A percentile compares a stretch with the other conserved stretches of the same genome.
Evolutionary conservation across 1,140 invertebrate genomes (phyloP).

Genomic region (Lucilia cuprina): DNA sequence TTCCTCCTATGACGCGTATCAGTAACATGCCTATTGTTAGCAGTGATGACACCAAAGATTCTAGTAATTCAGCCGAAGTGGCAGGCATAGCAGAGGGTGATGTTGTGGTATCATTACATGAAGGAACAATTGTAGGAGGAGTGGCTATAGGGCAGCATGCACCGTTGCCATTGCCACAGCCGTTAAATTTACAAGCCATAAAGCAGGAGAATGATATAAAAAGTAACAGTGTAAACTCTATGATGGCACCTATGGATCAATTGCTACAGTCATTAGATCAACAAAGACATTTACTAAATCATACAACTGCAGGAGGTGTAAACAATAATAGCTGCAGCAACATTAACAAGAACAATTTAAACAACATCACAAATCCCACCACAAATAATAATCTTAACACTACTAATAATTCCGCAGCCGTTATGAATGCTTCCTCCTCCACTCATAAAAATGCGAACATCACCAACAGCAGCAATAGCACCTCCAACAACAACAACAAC

Average conservation of each 20-base stretch:
- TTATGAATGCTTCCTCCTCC: not conserved
- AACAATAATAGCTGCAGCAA: not conserved
- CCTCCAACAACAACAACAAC: conserved; percentile 18
- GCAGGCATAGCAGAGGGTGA: conserved; percentile 37
- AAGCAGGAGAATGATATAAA: conserved; percentile 45
- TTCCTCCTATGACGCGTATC: conserved; percentile 43
- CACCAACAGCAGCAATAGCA: not conserved
- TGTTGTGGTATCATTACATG: conserved; percentile 36
- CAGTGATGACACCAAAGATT: conserved; percentile 43
- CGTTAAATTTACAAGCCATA: conserved; percentile 48
- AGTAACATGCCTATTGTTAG: conserved; percentile 42
- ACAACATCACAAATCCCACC: not conserved
- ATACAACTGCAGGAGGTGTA: not conserved
- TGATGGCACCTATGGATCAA: not conserved
- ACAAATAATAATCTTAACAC: conserved; percentile 38
- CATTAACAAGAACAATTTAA: not conserved
- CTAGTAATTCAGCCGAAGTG: conserved; percentile 34
- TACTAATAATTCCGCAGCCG: not conserved
- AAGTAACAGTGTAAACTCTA: not conserved
- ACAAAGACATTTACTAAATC: not conserved
- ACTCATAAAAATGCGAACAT: not conserved
- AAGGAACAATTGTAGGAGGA: not conserved
- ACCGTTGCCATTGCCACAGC: conserved; percentile 35
- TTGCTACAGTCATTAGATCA: not conserved
- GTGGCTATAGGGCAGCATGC: conserved; percentile 13